Evolutionary conservation across 2,113 vertebrate species (phyloP), one percentile per base, ranked within the genome.

Genomic region (Hypomesus transpacificus): DNA sequence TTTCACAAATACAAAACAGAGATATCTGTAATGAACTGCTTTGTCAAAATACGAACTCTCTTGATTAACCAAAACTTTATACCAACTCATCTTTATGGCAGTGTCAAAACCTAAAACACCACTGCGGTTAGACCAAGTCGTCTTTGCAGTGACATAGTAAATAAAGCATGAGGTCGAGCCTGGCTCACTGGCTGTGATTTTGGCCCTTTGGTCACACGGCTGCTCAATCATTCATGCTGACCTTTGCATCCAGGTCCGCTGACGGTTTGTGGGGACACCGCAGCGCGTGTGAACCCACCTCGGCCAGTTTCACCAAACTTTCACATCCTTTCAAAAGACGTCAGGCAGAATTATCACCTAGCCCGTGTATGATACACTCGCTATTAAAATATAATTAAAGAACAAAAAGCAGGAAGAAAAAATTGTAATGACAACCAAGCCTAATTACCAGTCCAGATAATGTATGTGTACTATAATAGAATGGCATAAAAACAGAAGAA

Each of bases 191-290:
- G 59, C 78, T 80, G 67, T 20, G 80, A 83, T 82, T 77, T 54
- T 71, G 73, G 28, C 56, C 50, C 7, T 5, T 2, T 7, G 8
- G 20, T 60, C 18, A 53, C 63, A 17, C 58, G 2, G 3, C 54
- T 64, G 20, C 51, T 86, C 66, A 67, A 85, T 80, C 68, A 79
- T 82, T 83, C 54, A 79, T 71, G 57, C 85, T 85, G 76, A 90
- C 91, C 89, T 91, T 89, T 84, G 80, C 34, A 60, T 89, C 85
- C 75, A 89, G 82, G 56, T 84, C 67, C 28, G 77, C 71, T 26
- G 84, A 64, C 24, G 89, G 88, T 74, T 78, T 85, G 76, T 83
- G 72, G 46, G 75, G 83, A 75, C 89, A 89, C 59, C 74, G 73
- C 51, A 81, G 79, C 54, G 62, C 67, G 80, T 89, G 90, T 51